Evolutionary conservation across 2,888 invertebrate genomes (phyloP), one percentile per base, ranked within the genome.

Genomic region (Aplocera efformata): DNA sequence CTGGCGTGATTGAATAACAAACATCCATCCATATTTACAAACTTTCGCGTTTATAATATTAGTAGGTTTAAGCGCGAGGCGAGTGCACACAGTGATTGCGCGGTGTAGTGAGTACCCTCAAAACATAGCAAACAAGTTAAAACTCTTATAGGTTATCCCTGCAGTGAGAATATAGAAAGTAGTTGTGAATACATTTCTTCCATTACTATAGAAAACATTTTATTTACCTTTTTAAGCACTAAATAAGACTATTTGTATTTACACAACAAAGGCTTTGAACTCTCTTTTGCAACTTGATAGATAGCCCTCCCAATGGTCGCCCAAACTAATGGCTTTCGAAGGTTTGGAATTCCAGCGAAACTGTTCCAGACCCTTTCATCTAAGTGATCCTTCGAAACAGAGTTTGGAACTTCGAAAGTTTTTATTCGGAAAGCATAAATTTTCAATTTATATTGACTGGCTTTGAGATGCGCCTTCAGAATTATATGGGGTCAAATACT

Each of bases 331-430:
- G 60, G 66, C 35, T 52, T 59, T 42, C 46, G 53, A 59, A 58
- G 60, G 56, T 57, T 56, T 55, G 50, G 48, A 56, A 66, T 68
- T 65, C 63, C 58, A 58, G 50, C 45, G 52, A 57, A 66, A 68
- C 62, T 60, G 64, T 63, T 63, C 50, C 39, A 44, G 53, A 55
- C 56, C 58, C 51, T 51, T 50, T 26, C 24, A 32, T 26, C 29
- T 30, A 24, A 23, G 24, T 22, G 26, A 35, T 25, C 39, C 23
- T 20, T 36, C 31, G 24, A 24, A 35, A 28, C 32, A 23, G 25
- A 39, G 24, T 13, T 28, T 11, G 9, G 25, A 33, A 30, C 28
- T 44, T 41, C 11, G 20, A 31, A 32, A 35, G 31, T 39, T 44
- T 40, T 45, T 36, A 37, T 41, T 45, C 21, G 23, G 40, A 45